These are phyloP conservation scores for Macrotus californicus DNA, from an alignment of 2,113 vertebrate genomes.

Conservation along the genomic window DNA sequence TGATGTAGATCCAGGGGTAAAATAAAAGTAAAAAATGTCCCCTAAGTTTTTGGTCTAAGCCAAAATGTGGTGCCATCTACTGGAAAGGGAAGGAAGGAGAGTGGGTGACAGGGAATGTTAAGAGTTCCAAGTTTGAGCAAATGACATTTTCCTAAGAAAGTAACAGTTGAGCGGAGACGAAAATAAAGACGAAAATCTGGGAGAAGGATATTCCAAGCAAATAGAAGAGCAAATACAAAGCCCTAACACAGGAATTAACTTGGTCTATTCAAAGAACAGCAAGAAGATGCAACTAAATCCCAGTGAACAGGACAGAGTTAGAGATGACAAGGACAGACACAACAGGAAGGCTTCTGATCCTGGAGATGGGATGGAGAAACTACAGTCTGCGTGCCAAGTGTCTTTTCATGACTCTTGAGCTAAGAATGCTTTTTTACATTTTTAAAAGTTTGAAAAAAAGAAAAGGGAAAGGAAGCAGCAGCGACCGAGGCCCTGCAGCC, in stretches of 20 bases:
- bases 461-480: background rate
- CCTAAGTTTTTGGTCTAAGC: background rate
- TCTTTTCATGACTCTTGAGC: background rate
- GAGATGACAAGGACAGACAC: background rate
- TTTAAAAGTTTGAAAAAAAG: background rate
- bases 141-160: conserved; percentile 13
- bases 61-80: background rate
- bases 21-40: background rate
- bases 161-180: background rate
- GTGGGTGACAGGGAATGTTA: background rate
- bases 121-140: background rate
- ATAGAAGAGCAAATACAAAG: background rate
- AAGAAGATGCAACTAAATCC: background rate
- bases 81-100: background rate
- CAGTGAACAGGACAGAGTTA: background rate
- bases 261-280: background rate
- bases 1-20: background rate
- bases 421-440: background rate
- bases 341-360: background rate
- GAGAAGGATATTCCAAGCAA: background rate
- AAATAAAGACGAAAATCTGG: background rate
- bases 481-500: background rate
- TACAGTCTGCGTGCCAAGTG: background rate
- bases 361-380: background rate
- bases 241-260: background rate